Conservation (phyloP, 2,113 vertebrate genomes). For the Psophia crepitans region DNA sequence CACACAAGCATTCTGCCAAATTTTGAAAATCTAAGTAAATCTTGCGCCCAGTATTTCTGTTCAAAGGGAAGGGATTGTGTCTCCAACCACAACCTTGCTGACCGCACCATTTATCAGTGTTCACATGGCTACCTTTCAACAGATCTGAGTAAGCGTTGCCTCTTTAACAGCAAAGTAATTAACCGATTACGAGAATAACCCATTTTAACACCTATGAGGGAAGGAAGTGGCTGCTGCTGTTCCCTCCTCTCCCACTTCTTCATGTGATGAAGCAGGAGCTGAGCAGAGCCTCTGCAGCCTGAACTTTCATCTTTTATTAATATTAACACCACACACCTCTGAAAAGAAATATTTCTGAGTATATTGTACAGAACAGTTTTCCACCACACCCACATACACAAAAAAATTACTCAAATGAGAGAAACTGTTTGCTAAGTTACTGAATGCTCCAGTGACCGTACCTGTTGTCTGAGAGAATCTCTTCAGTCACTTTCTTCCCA, state of each 20-base stretch:
- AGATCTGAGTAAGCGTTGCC: not conserved
- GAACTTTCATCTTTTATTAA: not conserved
- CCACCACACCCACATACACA: too few species aligned
- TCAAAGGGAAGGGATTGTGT: not conserved
- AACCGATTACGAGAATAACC: not conserved
- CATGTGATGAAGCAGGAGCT: not conserved
- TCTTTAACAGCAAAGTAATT: not conserved
- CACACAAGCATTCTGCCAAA: not conserved
- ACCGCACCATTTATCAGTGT: not conserved
- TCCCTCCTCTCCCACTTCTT: not conserved
- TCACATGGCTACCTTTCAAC: not conserved
- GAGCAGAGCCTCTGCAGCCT: not conserved
- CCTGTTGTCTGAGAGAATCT: slow-evolving; percentile 94
- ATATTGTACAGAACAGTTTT: not conserved
- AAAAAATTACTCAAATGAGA: not conserved
- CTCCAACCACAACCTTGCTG: not conserved
- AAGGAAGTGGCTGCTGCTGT: not conserved
- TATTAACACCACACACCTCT: not conserved
- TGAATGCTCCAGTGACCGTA: slow-evolving; percentile 18
- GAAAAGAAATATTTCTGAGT: not conserved
- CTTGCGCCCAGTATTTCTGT: not conserved
- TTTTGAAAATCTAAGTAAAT: not conserved
- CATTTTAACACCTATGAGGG: not conserved
- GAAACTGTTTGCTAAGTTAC: not conserved
- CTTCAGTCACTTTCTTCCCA: slow-evolving; percentile 93